Conservation (phyloP, 2,888 invertebrate genomes). For the Podabrus alpinus region DNA sequence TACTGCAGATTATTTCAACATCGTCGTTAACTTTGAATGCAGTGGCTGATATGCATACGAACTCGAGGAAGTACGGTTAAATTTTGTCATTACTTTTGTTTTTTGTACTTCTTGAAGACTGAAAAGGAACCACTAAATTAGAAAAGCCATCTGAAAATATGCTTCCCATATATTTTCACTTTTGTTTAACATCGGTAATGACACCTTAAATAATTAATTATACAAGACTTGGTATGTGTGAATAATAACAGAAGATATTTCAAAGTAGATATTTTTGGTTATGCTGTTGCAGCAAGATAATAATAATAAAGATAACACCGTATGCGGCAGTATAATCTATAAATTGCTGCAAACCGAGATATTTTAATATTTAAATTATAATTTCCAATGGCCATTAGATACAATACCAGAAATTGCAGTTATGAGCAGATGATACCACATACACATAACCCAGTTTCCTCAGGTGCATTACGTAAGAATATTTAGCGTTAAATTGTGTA, state of each 20-base stretch:
- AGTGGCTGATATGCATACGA: slow-evolving; percentile 21
- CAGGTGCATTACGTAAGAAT: background rate
- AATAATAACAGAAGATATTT: background rate
- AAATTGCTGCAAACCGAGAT: background rate
- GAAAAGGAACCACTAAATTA: background rate
- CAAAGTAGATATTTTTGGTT: background rate
- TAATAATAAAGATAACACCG: background rate
- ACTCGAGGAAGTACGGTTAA: background rate
- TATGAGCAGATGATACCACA: background rate
- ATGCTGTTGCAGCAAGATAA: background rate
- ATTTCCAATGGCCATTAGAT: background rate
- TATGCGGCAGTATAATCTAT: background rate
- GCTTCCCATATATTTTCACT: background rate
- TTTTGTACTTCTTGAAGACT: background rate
- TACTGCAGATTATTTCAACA: slow-evolving; percentile 26
- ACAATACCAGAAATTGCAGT: slow-evolving; percentile 1
- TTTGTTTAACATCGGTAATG: background rate
- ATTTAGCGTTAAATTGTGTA: background rate
- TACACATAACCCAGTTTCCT: background rate
- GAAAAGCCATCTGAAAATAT: background rate
- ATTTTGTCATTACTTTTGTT: background rate
- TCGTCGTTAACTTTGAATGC: slow-evolving; percentile 20
- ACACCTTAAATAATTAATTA: background rate
- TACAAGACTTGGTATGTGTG: background rate
- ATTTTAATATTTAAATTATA: background rate